Evolutionary conservation across 2,113 vertebrate species (phyloP), one percentile per base, ranked within the genome.

Genomic region (Opisthocomus hoazin): DNA sequence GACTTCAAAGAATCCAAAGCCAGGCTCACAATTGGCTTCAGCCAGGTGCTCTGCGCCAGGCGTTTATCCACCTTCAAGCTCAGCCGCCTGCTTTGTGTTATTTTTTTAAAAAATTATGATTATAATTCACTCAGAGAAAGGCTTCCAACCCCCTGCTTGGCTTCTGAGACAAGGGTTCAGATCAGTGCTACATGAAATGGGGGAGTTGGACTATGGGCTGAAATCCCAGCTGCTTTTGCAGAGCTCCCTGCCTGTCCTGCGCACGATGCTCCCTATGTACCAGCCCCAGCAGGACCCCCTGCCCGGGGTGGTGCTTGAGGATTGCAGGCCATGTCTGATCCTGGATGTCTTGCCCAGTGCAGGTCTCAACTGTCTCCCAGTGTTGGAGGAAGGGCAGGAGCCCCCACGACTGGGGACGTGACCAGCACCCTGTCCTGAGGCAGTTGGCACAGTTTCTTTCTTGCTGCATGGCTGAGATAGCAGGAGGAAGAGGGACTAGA

Each of bases 221-320:
- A 70, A 74, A 84, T 54, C 43, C 11, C 21, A 36, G 10, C 56
- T 56, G 8, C 21, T 56, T 21, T 82, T 70, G 24, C 34, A 56
- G 29, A 92, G 36, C 9, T 41, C 3, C 0, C 53, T 51, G 19
- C 16, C 16, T 68, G 53, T 10, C 53, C 56, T 45, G 23, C 0
- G 0, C 8, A 9, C 0, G 4, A 27, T 57, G 65, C 10, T 79
- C 24, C 27, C 24, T 4, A n/a, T 0, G 0, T 73, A 16, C 39
- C 27, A 58, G 20, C 6, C 10, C 34, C 1, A 3, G 24, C 17
- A 45, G n/a, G 22, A 90, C 15, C 9, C 20, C 5, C 15, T 37
- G 23, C 13, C 29, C 1, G 4, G 29, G 3, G 32, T 39, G 19
- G 24, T 74, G 22, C 53, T 60, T 58, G 16, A 45, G 18, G 36